A percentile compares a stretch with the other conserved stretches of the same genome.
phyloP scores from a whole-genome alignment of 2,797 vertebrate species.

The Acanthiza pusilla region DNA sequence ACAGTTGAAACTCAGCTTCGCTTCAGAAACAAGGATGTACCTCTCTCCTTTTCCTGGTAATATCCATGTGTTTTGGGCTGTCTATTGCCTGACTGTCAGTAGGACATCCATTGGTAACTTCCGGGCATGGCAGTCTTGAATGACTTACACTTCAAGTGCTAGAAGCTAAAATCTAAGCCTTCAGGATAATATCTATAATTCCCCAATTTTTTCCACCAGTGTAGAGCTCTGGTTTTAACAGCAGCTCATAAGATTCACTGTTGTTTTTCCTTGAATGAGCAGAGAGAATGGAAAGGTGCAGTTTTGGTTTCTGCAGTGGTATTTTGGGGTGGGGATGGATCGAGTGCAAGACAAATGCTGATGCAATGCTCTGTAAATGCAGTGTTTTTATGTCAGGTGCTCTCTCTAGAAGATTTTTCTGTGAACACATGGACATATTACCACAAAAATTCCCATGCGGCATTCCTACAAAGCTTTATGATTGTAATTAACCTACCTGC shows the following conservation, averaged over 20 bases:
- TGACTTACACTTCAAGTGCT: neutral
- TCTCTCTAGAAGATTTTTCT: neutral
- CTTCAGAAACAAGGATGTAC: conserved; percentile 16
- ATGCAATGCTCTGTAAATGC: neutral
- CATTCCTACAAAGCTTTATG: neutral
- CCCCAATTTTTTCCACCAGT: conserved; percentile 32
- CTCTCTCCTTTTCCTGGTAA: neutral
- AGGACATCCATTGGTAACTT: conserved; percentile 25
- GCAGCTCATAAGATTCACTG: neutral
- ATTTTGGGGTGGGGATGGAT: neutral
- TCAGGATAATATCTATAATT: conserved; percentile 25
- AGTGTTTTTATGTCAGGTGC: neutral
- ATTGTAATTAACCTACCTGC: neutral
- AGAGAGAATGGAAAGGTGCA: neutral
- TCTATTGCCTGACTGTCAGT: conserved; percentile 42
- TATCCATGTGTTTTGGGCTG: neutral
- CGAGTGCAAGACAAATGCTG: neutral
- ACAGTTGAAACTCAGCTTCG: conserved; percentile 26
- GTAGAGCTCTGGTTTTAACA: conserved; percentile 12
- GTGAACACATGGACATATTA: rapidly evolving
- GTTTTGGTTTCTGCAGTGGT: neutral
- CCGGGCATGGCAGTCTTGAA: neutral
- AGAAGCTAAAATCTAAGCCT: neutral
- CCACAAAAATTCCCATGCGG: neutral
- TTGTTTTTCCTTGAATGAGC: conserved; percentile 22